Percentiles rank a stretch among this genome's conserved stretches.
These are phyloP conservation scores for Azemiops feae DNA, from an alignment of 2,113 vertebrate genomes.

Conservation along the genomic window DNA sequence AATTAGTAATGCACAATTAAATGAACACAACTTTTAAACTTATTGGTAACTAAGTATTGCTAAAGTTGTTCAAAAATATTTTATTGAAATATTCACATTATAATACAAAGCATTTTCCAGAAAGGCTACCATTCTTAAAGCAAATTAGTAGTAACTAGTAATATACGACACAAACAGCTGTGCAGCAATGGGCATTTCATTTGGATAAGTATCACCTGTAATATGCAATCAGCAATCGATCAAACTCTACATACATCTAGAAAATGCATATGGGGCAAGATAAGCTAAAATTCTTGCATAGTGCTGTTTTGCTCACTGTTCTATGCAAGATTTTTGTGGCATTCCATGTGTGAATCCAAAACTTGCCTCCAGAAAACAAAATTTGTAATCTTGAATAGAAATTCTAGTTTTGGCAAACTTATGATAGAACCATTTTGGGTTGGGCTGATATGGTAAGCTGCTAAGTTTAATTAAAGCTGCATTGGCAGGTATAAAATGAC, in stretches of 20 bases:
- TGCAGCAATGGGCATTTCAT: neutral
- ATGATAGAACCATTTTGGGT: neutral
- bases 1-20: neutral
- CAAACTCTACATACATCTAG: neutral
- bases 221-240: neutral
- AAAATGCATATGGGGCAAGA: neutral
- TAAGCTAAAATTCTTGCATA: neutral
- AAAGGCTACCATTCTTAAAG: neutral
- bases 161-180: neutral
- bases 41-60: neutral
- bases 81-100: neutral
- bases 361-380: neutral
- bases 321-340: neutral
- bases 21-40: neutral
- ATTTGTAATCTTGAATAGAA: neutral
- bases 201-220: neutral
- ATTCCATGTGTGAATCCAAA: neutral
- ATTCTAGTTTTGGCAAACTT: neutral
- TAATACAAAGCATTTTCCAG: neutral
- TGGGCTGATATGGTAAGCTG: neutral
- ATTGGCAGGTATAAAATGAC: neutral
- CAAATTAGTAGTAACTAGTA: neutral
- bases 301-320: neutral
- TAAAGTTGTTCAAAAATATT: neutral
- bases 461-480: neutral